A percentile compares a stretch with the other conserved stretches of the same genome.
These are phyloP conservation scores for Harpalus rubripes DNA, from an alignment of 2,888 invertebrate species.

Conservation along the genomic window DNA sequence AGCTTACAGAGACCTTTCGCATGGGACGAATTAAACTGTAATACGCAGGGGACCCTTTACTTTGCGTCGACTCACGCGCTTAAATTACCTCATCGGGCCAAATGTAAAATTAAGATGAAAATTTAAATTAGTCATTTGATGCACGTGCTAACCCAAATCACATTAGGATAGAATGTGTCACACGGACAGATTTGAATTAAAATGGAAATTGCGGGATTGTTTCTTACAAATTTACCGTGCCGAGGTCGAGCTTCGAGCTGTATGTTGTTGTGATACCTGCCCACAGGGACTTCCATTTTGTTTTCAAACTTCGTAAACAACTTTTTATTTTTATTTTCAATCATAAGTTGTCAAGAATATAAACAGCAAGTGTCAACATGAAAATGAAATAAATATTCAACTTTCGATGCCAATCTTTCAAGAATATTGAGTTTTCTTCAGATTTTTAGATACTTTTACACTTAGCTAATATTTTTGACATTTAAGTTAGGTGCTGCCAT, in stretches of 20 bases:
- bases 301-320: constrained; percentile 19
- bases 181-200: constrained; percentile 41
- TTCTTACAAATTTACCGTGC: constrained; percentile 20
- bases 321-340: constrained; percentile 31
- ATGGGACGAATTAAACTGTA: background rate
- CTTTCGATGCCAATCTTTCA: background rate
- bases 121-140: constrained; percentile 62
- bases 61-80: constrained; percentile 25
- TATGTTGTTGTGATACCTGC: constrained; percentile 18
- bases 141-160: constrained; percentile 53
- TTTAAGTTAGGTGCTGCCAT: background rate
- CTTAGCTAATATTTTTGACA: no score
- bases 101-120: constrained; percentile 62
- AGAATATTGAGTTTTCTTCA: background rate
- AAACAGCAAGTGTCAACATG: constrained; percentile 13
- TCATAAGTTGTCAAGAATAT: constrained; percentile 18
- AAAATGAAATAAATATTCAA: background rate
- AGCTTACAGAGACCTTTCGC: background rate
- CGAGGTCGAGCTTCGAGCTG: background rate
- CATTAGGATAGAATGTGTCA: constrained; percentile 57
- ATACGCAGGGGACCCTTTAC: constrained; percentile 38
- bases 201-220: constrained; percentile 55
- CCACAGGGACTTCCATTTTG: constrained; percentile 31
- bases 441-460: background rate
- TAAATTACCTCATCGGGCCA: constrained; percentile 52